Evolutionary conservation across 2,797 vertebrate genomes (phyloP).

Genomic region (Dendrocincla fuliginosa): DNA sequence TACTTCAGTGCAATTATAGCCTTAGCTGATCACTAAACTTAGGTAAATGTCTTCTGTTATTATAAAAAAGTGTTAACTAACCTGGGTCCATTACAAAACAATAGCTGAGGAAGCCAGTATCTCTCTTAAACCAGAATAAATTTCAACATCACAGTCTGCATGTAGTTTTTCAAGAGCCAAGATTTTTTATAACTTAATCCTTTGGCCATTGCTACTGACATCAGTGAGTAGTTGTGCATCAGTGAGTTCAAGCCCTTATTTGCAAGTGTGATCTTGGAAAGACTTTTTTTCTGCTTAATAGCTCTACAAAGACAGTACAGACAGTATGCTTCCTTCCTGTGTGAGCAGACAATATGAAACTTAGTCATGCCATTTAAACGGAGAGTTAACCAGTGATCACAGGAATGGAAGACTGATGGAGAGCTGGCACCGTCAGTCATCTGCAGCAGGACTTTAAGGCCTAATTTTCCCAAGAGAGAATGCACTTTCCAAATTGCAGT

Average conservation of each 20-base stretch:
- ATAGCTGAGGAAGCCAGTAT: background rate
- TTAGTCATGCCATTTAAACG: constrained; percentile 54
- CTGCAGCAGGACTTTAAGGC: constrained; percentile 70
- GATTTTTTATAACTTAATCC: background rate
- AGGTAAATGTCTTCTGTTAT: background rate
- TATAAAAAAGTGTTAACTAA: background rate
- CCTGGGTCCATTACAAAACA: background rate
- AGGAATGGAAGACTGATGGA: constrained; percentile 57
- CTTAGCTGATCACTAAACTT: background rate
- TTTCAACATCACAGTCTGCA: background rate
- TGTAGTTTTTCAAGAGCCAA: background rate
- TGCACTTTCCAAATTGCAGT: constrained; percentile 72
- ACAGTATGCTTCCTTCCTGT: constrained; percentile 10
- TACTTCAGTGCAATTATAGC: background rate
- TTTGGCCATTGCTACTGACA: background rate
- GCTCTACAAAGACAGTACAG: constrained; percentile 3
- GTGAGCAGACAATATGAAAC: constrained; percentile 55
- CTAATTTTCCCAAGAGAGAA: constrained; percentile 69
- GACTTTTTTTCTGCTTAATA: background rate
- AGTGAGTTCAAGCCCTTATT: background rate
- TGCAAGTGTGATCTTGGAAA: background rate
- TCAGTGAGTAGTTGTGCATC: background rate
- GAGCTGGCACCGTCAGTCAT: constrained; percentile 64
- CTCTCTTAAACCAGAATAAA: background rate
- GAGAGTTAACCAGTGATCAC: constrained; percentile 67